Evolutionary conservation across 2,888 invertebrate species (phyloP).

Genomic region (Pegoplata infirma): DNA sequence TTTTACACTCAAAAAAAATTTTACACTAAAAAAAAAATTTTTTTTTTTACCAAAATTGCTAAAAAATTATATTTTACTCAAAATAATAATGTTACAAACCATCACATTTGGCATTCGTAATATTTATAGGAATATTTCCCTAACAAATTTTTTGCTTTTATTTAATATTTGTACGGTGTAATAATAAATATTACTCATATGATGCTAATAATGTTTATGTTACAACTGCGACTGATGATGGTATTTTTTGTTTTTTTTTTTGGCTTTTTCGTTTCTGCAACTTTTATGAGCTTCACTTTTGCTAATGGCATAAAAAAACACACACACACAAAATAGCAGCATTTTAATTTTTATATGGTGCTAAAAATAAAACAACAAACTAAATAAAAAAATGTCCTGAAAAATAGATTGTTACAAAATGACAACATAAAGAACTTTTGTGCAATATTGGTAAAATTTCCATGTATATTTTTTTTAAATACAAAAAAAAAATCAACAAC

Average conservation of each 20-base stretch:
- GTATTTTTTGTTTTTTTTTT: conserved; percentile 5
- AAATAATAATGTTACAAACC: too few species aligned
- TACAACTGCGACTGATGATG: conserved; percentile 18
- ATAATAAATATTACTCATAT: conserved; percentile 15
- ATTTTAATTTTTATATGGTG: conserved; percentile 25
- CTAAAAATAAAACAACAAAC: conserved; percentile 10
- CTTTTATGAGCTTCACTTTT: conserved; percentile 8
- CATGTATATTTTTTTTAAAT: not conserved
- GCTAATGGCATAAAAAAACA: conserved; percentile 48
- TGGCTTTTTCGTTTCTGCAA: conserved; percentile 2
- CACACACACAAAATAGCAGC: conserved; percentile 22
- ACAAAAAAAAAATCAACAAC: not conserved
- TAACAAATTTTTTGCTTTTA: too few species aligned
- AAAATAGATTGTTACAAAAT: conserved; percentile 35
- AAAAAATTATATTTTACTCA: too few species aligned
- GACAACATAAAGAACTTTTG: conserved; percentile 42
- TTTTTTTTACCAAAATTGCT: too few species aligned
- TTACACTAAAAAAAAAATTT: too few species aligned
- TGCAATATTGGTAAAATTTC: not conserved
- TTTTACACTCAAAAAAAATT: too few species aligned
- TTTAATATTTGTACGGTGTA: not conserved
- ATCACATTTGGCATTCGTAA: too few species aligned
- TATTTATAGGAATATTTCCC: too few species aligned
- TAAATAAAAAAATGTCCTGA: not conserved
- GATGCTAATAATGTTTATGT: conserved; percentile 46